Conservation (phyloP, 2,888 invertebrate genomes). For the Cryptophagus acutangulus region DNA sequence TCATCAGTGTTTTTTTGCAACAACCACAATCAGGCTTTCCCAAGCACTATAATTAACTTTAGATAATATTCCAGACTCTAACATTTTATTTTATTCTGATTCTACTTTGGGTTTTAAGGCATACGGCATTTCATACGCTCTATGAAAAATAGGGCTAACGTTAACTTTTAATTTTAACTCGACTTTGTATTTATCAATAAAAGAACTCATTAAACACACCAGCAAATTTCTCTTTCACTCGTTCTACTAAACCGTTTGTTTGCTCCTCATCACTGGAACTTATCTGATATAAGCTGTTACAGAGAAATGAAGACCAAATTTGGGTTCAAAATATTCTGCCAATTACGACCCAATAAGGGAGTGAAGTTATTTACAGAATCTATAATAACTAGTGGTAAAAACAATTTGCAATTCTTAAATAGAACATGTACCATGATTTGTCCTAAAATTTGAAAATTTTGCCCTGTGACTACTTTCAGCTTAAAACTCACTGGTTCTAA, state of each 20-base stretch:
- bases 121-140: not conserved
- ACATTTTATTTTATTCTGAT: not conserved
- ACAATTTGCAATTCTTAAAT: not conserved
- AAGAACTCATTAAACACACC: too few species aligned
- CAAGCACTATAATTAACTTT: constrained; percentile 25
- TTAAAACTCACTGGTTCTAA: constrained; percentile 9
- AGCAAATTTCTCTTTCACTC: not conserved
- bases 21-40: constrained; percentile 32
- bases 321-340: constrained; percentile 6
- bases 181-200: too few species aligned
- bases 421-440: constrained; percentile 11
- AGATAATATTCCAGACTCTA: constrained; percentile 16
- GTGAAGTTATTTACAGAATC: not conserved
- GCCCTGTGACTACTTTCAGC: constrained; percentile 15
- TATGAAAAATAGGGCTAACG: not conserved
- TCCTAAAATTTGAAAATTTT: constrained; percentile 13
- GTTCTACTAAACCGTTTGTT: not conserved
- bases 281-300: not conserved
- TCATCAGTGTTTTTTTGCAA: constrained; percentile 26
- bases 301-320: too few species aligned
- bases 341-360: constrained; percentile 7
- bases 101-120: constrained; percentile 1
- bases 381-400: constrained; percentile 5
- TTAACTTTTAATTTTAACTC: constrained; percentile 2
- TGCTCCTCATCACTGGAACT: not conserved